Conservation (phyloP, 2,888 invertebrate species). For the Nomada lathburiana region DNA sequence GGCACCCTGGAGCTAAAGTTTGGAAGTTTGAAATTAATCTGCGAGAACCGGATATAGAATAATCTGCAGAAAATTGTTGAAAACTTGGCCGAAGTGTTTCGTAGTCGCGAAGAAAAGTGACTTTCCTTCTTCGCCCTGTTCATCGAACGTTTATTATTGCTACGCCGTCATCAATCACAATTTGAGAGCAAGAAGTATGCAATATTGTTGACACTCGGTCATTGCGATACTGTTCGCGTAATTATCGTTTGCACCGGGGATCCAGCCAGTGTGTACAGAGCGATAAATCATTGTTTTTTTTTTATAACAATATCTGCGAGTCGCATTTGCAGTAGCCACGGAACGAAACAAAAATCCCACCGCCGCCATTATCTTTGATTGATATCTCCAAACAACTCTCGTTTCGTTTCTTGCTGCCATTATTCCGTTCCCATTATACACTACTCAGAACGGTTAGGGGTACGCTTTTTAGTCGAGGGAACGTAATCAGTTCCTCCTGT, state of each 20-base stretch:
- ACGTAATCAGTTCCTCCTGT: conserved; percentile 25
- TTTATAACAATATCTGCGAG: conserved; percentile 6
- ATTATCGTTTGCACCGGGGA: conserved; percentile 39
- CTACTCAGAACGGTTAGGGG: conserved; percentile 32
- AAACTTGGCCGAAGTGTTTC: background rate
- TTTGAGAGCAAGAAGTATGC: conserved; percentile 39
- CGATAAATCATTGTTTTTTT: conserved; percentile 46
- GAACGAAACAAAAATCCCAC: conserved; percentile 41
- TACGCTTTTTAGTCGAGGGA: conserved; percentile 32
- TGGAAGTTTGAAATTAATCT: too few relatives aligned
- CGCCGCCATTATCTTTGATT: conserved; percentile 57
- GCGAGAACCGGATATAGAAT: background rate
- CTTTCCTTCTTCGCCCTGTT: conserved; percentile 10
- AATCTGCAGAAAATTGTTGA: background rate
- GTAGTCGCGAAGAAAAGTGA: background rate
- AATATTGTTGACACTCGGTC: conserved; percentile 45
- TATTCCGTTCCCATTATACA: conserved; percentile 52
- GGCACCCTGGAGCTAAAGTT: too few relatives aligned
- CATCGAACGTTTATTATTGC: conserved; percentile 39
- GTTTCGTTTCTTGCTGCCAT: conserved; percentile 47
- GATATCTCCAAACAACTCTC: conserved; percentile 54
- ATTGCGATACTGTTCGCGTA: conserved; percentile 34
- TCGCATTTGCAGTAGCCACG: conserved; percentile 13
- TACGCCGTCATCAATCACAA: conserved; percentile 45
- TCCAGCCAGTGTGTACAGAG: conserved; percentile 38